These are phyloP conservation scores for Dioctria linearis DNA, from an alignment of 2,888 invertebrate species.

Conservation along the genomic window DNA sequence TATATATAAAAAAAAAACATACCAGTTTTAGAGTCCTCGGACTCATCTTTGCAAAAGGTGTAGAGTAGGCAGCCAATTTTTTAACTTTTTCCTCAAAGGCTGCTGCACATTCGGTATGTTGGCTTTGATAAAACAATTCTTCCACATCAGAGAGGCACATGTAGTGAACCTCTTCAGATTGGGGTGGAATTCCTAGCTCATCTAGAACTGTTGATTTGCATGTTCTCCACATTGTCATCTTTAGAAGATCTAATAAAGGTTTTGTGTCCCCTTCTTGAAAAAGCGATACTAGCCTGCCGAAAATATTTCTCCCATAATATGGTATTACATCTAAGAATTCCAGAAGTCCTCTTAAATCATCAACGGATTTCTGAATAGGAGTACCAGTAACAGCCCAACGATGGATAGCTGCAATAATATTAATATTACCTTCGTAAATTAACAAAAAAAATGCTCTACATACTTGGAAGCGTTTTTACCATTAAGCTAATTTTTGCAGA, in stretches of 20 bases:
- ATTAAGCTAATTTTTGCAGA: constrained; percentile 74
- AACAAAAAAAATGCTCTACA: neutral
- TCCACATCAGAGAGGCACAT: constrained; percentile 81
- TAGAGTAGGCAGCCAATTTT: constrained; percentile 68
- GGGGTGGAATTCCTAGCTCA: constrained; percentile 79
- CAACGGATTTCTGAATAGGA: constrained; percentile 75
- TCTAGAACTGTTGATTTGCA: constrained; percentile 78
- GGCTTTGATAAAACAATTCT: constrained; percentile 79
- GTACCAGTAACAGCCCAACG: constrained; percentile 86
- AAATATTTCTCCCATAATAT: constrained; percentile 62
- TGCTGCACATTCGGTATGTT: constrained; percentile 73
- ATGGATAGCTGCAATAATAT: constrained; percentile 71
- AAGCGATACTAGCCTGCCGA: constrained; percentile 62
- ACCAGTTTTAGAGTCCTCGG: constrained; percentile 70
- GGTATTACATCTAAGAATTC: constrained; percentile 70
- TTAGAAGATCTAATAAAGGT: constrained; percentile 72
- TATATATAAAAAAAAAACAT: constrained; percentile 56
- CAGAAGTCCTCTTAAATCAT: constrained; percentile 70
- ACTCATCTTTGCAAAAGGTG: constrained; percentile 72
- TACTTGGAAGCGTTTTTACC: constrained; percentile 65
- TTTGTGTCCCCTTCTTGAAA: constrained; percentile 47
- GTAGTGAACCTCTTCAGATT: constrained; percentile 74
- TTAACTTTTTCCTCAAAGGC: constrained; percentile 72
- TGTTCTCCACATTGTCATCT: constrained; percentile 79
- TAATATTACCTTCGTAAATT: neutral